Evolutionary conservation across 2,113 vertebrate species (phyloP).

Genomic region (Microtus oregoni): DNA sequence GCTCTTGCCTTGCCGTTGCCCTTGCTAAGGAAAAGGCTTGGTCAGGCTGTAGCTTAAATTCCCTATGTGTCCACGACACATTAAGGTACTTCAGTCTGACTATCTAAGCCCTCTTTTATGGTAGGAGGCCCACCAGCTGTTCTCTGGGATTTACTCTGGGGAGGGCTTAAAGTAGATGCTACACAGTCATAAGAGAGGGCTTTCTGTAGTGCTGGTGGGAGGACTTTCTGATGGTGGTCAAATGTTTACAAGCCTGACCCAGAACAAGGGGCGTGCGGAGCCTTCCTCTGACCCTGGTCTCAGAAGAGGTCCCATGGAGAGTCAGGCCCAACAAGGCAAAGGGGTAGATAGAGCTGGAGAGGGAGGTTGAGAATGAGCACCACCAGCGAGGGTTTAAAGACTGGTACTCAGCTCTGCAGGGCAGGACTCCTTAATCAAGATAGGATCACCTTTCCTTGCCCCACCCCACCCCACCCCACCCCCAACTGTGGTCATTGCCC

Average conservation of each 20-base stretch:
- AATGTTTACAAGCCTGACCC: background rate
- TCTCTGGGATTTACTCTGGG: background rate
- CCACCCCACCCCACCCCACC: too few relatives aligned
- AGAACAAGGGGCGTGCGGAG: background rate
- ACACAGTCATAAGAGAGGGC: fast-evolving
- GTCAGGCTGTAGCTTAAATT: background rate
- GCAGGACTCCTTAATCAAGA: fast-evolving
- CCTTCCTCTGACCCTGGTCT: background rate
- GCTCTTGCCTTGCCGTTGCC: background rate
- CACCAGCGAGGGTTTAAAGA: background rate
- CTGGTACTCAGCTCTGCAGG: background rate
- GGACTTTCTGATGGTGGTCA: background rate
- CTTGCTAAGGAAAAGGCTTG: background rate
- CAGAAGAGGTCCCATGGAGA: too few relatives aligned
- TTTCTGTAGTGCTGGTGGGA: background rate
- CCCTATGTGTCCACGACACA: background rate
- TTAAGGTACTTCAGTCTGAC: background rate
- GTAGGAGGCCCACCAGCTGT: too few relatives aligned
- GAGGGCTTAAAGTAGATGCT: background rate
- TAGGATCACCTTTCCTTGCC: background rate
- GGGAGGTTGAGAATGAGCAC: background rate
- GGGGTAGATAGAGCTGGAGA: too few relatives aligned
- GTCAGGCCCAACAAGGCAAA: background rate
- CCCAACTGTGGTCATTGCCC: background rate
- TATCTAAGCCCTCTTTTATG: fast-evolving